Evolutionary conservation across 2,113 vertebrate species (phyloP).

Genomic region (Hirundichthys speculiger): DNA sequence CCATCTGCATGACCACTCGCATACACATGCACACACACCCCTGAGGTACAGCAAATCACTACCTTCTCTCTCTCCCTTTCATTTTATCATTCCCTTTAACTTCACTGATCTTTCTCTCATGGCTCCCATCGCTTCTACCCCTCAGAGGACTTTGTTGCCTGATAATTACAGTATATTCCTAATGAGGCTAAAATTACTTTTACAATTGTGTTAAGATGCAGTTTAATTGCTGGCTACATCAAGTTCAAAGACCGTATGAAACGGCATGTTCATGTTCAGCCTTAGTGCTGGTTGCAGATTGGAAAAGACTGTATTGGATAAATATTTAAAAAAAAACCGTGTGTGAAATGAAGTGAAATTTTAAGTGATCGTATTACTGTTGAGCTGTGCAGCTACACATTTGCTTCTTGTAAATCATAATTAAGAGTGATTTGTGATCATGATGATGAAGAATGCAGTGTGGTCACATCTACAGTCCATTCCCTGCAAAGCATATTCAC

Average conservation of each 20-base stretch:
- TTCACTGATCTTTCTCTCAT: constrained; percentile 16
- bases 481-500: neutral
- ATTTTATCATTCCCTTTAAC: constrained; percentile 41
- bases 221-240: neutral
- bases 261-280: too few relatives aligned
- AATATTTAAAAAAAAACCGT: neutral
- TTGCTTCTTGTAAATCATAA: too few relatives aligned
- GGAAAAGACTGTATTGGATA: too few relatives aligned
- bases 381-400: too few relatives aligned
- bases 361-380: too few relatives aligned
- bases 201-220: neutral
- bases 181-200: neutral
- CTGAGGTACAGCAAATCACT: constrained; percentile 49
- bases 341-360: rapidly evolving
- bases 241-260: neutral
- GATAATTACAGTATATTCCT: neutral
- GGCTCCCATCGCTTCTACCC: neutral
- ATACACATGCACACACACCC: constrained; percentile 2
- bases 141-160: constrained; percentile 12
- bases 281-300: too few relatives aligned
- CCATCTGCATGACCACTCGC: constrained; percentile 60
- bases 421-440: neutral
- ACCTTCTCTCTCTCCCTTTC: constrained; percentile 44
- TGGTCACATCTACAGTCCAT: neutral
- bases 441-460: neutral